Evolutionary conservation across 2,113 vertebrate species (phyloP), one percentile per base, ranked within the genome.

Genomic region (Carassius auratus): DNA sequence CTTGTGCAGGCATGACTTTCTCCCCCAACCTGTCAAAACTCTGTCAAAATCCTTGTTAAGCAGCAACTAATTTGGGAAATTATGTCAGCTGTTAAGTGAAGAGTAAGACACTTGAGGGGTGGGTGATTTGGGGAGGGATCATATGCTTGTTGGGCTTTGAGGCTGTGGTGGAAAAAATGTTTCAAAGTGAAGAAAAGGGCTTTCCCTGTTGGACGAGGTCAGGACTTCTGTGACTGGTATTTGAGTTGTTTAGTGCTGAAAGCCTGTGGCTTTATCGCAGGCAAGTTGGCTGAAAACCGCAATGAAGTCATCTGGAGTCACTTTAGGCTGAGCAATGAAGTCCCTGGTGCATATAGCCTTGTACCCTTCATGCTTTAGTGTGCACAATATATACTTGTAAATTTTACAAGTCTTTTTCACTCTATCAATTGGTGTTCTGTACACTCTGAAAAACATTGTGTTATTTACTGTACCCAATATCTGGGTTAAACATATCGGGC

Each of bases 1-100:
- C 93, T 92, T 90, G 91, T 91, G 90, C 88, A 94, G 91, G 93
- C 92, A 89, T 95, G 96, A 95, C 94, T 96, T 96, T 96, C 94
- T 94, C 93, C 95, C 93, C 94, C 93, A 93, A 89, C 91, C 93
- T 86, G 85, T 93, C 92, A 92, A 90, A 92, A 92, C 90, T 85
- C 92, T 95, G 94, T 94, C 95, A 93, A 86, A 95, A 93, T 93
- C 93, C 91, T 94, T 84, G n/a, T 89, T 92, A 94, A 96, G 91
- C 87, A 78, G 75, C 89, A 87, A 92, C 94, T 95, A 94, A 92
- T 92, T 94, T 94, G 88, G 87, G 92, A 91, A 95, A 93, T 95
- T 93, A 94, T 92, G 92, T 91, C 91, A 95, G 92, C 92, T 89
- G 94, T 94, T 93, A 95, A 94, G 92, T 94, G 93, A 93, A 93